Evolutionary conservation across 2,888 invertebrate genomes (phyloP).

Genomic region (Pyrgus malvae): DNA sequence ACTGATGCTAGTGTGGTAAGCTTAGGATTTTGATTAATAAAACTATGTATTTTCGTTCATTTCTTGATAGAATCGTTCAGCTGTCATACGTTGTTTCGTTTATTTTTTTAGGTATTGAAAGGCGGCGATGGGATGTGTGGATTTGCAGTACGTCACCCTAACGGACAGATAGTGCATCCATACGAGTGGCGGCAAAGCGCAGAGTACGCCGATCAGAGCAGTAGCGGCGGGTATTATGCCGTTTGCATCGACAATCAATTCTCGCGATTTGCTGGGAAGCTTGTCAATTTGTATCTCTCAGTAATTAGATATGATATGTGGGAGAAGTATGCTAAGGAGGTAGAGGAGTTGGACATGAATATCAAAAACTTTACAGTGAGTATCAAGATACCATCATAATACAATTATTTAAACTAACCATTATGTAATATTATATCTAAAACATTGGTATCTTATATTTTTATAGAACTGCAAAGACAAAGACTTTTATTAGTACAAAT

Average conservation of each 20-base stretch:
- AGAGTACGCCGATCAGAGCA: conserved; percentile 92
- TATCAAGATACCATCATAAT: no score
- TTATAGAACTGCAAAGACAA: no score
- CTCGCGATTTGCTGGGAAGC: conserved; percentile 93
- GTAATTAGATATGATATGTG: conserved; percentile 96
- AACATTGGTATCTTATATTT: no score
- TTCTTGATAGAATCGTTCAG: background rate
- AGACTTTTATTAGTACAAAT: no score
- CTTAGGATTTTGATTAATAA: no score
- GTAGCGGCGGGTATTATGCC: conserved; percentile 92
- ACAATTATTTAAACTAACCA: no score
- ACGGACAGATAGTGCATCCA: conserved; percentile 91
- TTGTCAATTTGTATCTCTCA: conserved; percentile 94
- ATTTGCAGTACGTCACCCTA: conserved; percentile 93
- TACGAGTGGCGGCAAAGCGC: conserved; percentile 95
- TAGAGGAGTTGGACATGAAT: conserved; percentile 92
- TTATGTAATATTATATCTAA: no score
- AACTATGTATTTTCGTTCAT: background rate
- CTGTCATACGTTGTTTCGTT: conserved; percentile 3
- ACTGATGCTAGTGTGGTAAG: no score
- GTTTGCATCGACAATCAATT: conserved; percentile 97
- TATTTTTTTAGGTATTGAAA: conserved; percentile 87
- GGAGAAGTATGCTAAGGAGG: conserved; percentile 94
- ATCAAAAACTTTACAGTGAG: conserved; percentile 95
- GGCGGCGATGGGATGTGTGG: conserved; percentile 98